Conservation (phyloP, 2,888 invertebrate genomes). For the Crossocerus cetratus region DNA sequence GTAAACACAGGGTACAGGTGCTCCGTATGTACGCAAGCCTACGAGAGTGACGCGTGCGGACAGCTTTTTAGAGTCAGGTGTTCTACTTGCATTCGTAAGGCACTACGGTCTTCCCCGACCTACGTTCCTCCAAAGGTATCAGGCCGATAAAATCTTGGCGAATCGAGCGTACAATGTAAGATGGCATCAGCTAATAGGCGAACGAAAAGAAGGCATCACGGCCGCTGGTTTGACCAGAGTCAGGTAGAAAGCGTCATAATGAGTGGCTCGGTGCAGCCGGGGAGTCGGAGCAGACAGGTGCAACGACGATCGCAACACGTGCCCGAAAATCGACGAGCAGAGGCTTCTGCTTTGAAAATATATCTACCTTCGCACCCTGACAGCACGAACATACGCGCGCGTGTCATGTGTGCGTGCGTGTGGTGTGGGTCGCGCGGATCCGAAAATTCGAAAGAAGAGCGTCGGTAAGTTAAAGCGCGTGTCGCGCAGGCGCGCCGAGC, state of each 20-base stretch:
- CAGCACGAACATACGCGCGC: not conserved
- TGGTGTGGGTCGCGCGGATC: slow-evolving; percentile 6
- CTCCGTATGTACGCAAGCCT: not conserved
- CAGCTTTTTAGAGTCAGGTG: slow-evolving; percentile 1
- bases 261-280: too few species aligned
- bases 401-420: slow-evolving; percentile 8
- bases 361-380: not conserved
- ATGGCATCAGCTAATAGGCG: too few species aligned
- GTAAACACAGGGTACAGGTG: not conserved
- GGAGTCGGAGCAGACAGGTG: not conserved
- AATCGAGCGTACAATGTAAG: too few species aligned
- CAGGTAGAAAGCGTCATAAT: too few species aligned
- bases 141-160: too few species aligned
- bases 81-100: not conserved
- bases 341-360: slow-evolving; percentile 46
- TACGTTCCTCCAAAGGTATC: too few species aligned
- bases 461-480: slow-evolving; percentile 42
- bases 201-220: too few species aligned
- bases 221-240: too few species aligned
- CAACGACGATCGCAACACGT: slow-evolving; percentile 29
- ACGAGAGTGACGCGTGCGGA: not conserved
- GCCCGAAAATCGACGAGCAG: slow-evolving; percentile 41
- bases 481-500: slow-evolving; percentile 66
- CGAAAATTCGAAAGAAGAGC: slow-evolving; percentile 66
- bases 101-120: too few species aligned